Evolutionary conservation across 1,140 invertebrate genomes (phyloP).

Genomic region (Notospermus geniculatus): DNA sequence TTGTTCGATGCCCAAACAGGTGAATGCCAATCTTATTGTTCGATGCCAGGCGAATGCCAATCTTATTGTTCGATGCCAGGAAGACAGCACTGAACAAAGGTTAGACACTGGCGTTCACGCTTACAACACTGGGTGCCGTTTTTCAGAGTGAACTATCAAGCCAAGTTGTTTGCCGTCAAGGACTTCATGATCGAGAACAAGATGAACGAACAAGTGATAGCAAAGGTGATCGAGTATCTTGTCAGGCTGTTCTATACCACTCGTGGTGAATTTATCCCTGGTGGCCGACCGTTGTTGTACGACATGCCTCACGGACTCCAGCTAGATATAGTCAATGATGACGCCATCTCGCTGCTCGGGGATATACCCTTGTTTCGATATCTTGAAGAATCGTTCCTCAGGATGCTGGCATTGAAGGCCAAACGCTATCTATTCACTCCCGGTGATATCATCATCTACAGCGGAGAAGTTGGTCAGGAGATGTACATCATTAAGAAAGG

Average conservation of each 20-base stretch:
- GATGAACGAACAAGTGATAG: neutral
- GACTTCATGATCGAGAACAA: conserved; percentile 4
- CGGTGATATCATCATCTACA: conserved; percentile 18
- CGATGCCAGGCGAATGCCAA: no score
- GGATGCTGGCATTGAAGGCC: conserved; percentile 7
- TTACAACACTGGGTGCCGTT: no score
- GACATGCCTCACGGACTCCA: conserved; percentile 8
- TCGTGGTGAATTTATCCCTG: conserved; percentile 7
- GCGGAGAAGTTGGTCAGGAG: conserved; percentile 18
- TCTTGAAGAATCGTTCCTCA: conserved; percentile 8
- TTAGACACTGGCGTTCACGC: no score
- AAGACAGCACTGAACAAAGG: no score
- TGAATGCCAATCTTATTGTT: no score
- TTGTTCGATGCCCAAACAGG: no score
- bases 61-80: no score
- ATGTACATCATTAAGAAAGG: conserved; percentile 19
- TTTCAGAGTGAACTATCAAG: neutral
- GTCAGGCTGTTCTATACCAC: neutral
- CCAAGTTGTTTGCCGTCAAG: neutral
- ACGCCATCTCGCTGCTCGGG: neutral
- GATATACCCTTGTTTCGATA: conserved; percentile 13
- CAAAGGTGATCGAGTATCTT: neutral
- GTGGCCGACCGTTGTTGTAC: conserved; percentile 5
- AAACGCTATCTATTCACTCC: conserved; percentile 10
- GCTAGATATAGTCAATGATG: conserved; percentile 2